Base-by-base conservation (phyloP, 2,797 vertebrate genomes). In the Sebastes nivosus region DNA sequence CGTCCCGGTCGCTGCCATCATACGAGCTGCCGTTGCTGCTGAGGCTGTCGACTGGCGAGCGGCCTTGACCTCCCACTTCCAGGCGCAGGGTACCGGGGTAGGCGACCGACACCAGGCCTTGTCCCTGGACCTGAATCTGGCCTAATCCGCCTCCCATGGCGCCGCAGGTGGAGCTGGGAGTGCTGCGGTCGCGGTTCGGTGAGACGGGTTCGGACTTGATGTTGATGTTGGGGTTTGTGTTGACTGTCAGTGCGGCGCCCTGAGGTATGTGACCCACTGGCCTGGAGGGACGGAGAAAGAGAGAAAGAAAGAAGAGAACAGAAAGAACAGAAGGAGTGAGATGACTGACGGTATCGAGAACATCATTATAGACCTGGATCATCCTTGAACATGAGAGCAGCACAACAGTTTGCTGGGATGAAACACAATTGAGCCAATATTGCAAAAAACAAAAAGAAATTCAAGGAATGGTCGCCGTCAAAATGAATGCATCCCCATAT, bases 181-280 rank as follows among this genome's bases (percentile, higher is more conserved):
- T 98, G 95, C 95, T 97, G 86, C 97, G 96, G 80, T 99, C 98
- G 0, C 97, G 97, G 91, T 97, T 98, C 2, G 98, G 98, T 0
- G 98, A 99, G 77, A 98, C 95, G 0, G 98, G 98, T 83, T 99
- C 98, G 0, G 97, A 98, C 94, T 99, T 99, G 95, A 99, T 98
- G 96, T 96, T 97, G 95, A 99, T 85, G 91, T 97, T 96, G 76
- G 97, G 97, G 93, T 97, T 97, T 69, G 97, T 98, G 96, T 97
- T 98, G 93, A 99, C 96, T 0, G 97, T 98, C 94, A 98, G 94
- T 1, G 97, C 96, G 68, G 97, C 90, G 86, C 96, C 94, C 34
- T 98, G 97, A 82, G 97, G 93, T 67, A 98, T 91, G 75, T 97
- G 96, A 42, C 96, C 96, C 82, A 97, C 95, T n/a, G 97, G 97